phyloP scores from a whole-genome alignment of 2,797 vertebrate genomes.

The Rhincodon typus region DNA sequence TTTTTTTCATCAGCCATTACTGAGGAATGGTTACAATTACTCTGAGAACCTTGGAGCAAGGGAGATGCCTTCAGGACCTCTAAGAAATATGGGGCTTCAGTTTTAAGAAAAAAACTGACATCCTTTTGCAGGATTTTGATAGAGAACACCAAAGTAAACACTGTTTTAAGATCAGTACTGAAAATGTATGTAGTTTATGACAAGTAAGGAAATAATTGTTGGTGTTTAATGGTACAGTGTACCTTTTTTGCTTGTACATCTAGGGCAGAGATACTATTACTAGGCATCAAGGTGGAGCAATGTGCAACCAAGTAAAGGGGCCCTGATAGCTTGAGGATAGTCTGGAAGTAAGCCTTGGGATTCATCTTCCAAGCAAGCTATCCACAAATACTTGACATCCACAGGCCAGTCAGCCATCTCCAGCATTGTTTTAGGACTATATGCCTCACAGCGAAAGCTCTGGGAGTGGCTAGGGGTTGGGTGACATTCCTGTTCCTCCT shows the following conservation, averaged over 20 bases:
- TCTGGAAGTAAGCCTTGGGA: not conserved
- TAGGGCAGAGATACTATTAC: not conserved
- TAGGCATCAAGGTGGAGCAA: not conserved
- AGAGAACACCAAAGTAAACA: not conserved
- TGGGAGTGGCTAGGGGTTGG: not conserved
- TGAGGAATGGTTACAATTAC: slow-evolving; percentile 23
- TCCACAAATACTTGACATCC: not conserved
- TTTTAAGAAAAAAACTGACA: not conserved
- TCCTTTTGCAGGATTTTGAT: not conserved
- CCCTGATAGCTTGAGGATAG: not conserved
- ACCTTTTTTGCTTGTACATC: not conserved
- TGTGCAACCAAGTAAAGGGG: too few species aligned
- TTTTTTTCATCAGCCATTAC: slow-evolving; percentile 17
- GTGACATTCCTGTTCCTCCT: not conserved
- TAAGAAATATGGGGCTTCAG: not conserved
- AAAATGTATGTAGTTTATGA: not conserved
- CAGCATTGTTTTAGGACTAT: not conserved
- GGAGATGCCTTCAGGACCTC: slow-evolving; percentile 2
- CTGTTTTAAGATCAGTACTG: not conserved
- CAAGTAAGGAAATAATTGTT: not conserved
- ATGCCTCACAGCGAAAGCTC: not conserved
- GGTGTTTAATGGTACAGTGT: not conserved
- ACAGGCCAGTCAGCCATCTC: not conserved
- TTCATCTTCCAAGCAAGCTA: not conserved
- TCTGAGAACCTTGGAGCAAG: not conserved